Evolutionary conservation across 2,888 invertebrate genomes (phyloP), one percentile per base, ranked within the genome.

Genomic region (Dasysyrphus albostriatus): DNA sequence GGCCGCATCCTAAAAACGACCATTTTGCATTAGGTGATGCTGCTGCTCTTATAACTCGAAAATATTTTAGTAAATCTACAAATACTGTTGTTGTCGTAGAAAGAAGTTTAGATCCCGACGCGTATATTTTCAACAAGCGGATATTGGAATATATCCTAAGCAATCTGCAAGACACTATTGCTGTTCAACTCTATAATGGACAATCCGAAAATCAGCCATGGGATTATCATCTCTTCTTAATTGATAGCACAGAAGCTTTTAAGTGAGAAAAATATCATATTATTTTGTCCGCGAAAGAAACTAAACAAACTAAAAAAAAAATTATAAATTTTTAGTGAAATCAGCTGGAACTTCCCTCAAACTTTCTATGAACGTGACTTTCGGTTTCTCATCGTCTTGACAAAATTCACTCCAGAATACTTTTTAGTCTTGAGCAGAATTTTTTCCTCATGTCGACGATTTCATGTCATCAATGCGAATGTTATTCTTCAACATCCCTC

Each of bases 391-490:
- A 88, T 91, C 5, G 81, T 91, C 29, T 58, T 91, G 10, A 89
- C 89, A 1, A 29, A 67, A 5, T 77, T 78, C 5, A 72, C 63
- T 14, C 5, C 70, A 0, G 54, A 42, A 4, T 74, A 19, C 34
- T 7, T 19, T 1, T 24, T 24, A 3, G 39, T n/a, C 1, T 16
- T 90, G 16, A 0, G 5, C 0, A 44, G 88, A 5, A 91, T 91
- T 6, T 91, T 92, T 24, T 37, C 9, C 0, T 83, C 67, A 3
- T 90, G 90, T 29, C 56, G 89, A 1, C 39, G 72, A 0, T 88
- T 90, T 0, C 88, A 88, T 37, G 91, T 91, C 5, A 65, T 89
- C 10, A 90, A 91, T n/a, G 91, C 88, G 0, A 83, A 91, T 1
- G 81, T 92, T 10, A 78, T 91, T 88, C 63, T 77, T 0, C 88